Evolutionary conservation across 2,113 vertebrate species (phyloP).

Genomic region (Caranx ignobilis): DNA sequence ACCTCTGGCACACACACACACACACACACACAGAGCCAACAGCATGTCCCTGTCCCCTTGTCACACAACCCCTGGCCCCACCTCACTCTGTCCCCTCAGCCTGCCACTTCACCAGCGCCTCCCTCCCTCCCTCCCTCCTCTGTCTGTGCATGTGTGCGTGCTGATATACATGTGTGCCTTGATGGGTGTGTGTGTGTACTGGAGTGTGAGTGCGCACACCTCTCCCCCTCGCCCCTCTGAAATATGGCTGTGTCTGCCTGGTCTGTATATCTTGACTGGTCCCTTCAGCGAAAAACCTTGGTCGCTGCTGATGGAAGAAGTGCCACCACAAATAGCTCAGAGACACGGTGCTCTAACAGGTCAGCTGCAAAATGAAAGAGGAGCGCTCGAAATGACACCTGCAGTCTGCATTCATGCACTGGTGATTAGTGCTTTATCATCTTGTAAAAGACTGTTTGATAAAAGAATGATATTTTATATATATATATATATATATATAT

Average conservation of each 20-base stretch:
- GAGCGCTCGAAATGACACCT: conserved; percentile 36
- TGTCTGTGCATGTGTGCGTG: conserved; percentile 29
- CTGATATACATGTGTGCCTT: conserved; percentile 48
- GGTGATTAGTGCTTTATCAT: conserved; percentile 27
- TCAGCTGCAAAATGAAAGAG: conserved; percentile 51
- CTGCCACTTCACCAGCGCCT: conserved; percentile 61
- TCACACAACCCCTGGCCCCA: conserved; percentile 74
- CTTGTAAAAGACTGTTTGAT: conserved; percentile 33
- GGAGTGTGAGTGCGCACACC: conserved; percentile 57
- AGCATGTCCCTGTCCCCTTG: conserved; percentile 67
- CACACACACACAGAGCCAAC: conserved; percentile 54
- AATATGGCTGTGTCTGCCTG: conserved; percentile 70
- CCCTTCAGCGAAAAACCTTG: conserved; percentile 73
- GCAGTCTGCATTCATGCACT: conserved; percentile 24
- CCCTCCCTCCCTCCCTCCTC: conserved; percentile 27
- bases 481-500: background rate
- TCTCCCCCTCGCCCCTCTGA: conserved; percentile 58
- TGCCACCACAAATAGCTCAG: conserved; percentile 66
- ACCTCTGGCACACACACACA: conserved; percentile 41
- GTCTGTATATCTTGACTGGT: conserved; percentile 72
- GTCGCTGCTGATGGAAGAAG: conserved; percentile 69
- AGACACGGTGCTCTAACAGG: conserved; percentile 52
- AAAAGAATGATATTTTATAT: conserved; percentile 12
- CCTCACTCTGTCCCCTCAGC: conserved; percentile 66
- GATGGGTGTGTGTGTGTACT: conserved; percentile 42